Conservation (phyloP, 1,140 invertebrate genomes). For the Choristoneura fumiferana region DNA sequence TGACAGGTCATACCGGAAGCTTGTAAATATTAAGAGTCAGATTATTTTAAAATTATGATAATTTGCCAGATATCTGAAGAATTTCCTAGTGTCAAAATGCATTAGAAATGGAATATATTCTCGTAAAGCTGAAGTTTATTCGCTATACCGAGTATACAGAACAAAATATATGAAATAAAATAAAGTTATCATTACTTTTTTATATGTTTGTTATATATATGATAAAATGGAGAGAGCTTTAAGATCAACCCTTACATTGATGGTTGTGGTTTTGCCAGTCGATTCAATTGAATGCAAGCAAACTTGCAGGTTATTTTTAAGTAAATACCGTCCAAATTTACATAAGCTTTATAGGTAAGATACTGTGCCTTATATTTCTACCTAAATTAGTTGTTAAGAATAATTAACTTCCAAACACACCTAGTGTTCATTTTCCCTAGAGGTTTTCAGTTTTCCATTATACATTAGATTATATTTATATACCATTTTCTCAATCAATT, state of each 20-base stretch:
- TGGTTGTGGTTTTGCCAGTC: constrained; percentile 9
- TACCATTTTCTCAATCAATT: too few species aligned
- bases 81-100: too few species aligned
- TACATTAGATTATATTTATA: background rate
- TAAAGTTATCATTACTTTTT: too few species aligned
- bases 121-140: too few species aligned
- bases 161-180: too few species aligned
- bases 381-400: background rate
- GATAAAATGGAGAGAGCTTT: background rate
- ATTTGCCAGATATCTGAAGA: too few species aligned
- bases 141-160: too few species aligned
- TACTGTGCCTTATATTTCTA: constrained; percentile 2
- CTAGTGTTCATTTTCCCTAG: background rate
- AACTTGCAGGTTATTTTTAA: constrained; percentile 1
- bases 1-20: too few species aligned
- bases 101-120: too few species aligned
- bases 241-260: background rate
- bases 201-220: too few species aligned
- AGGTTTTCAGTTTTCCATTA: background rate
- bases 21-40: too few species aligned
- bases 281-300: background rate
- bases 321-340: background rate
- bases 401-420: background rate
- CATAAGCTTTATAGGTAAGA: background rate
- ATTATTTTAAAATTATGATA: too few species aligned